Base-by-base conservation (phyloP, 2,888 invertebrate species). In the Choreutis nemorana region DNA sequence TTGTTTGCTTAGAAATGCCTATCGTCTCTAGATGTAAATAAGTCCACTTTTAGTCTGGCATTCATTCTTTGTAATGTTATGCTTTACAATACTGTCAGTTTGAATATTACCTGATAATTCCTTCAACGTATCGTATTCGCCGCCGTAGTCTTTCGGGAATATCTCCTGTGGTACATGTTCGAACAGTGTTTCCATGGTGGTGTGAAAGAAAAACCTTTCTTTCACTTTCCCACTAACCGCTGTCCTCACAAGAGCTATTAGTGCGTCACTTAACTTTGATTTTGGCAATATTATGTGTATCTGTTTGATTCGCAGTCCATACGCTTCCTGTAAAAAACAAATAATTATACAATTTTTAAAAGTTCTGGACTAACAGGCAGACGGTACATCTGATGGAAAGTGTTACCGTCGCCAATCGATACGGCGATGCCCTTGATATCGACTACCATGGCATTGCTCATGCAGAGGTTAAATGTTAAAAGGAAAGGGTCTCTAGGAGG, bases 61-160 rank as follows among this genome's bases (percentile, higher is more conserved):
- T n/a, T n/a, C n/a, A n/a, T n/a, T n/a, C n/a, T n/a, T n/a, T n/a
- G n/a, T 15, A 13, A 4, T 2, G 7, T 2, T 21, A 25, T 10
- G 11, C 3, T 15, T 8, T 16, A 30, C 21, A 13, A 3, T 4
- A 7, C 3, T 25, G 3, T 12, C 13, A 23, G 14, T 24, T 11
- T 23, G 14, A 16, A 18, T 14, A 25, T 36, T 37, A 77, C 77
- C 67, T 58, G 57, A 62, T n/a, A 67, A 56, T 16, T 67, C 63
- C 1, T 46, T 33, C 32, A 64, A 31, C 6, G 57, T 47, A 0
- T 53, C 60, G 10, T 63, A 49, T 0, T 63, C 57, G 1, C 73
- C 72, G 0, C 67, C 73, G 26, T 54, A 65, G 23, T 73, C 73
- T 23, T 53, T 55, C 0, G 73, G 68, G 8, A 73, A 41, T 26